These are phyloP conservation scores for Halcyon smyrnensis DNA, from an alignment of 2,797 vertebrate species.

Conservation along the genomic window DNA sequence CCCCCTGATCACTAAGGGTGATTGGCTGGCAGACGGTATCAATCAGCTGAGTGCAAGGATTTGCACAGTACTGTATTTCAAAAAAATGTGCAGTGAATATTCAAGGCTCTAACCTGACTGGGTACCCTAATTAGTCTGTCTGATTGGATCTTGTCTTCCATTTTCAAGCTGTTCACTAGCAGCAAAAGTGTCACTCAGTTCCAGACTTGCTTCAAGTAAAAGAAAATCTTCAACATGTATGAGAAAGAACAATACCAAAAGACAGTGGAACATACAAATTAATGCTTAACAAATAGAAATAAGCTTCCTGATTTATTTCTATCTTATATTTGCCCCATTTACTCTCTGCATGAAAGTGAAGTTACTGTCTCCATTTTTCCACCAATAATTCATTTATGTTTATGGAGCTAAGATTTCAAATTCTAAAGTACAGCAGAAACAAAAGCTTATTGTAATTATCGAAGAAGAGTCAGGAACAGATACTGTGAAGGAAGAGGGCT, in stretches of 20 bases:
- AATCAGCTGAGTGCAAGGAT: constrained; percentile 31
- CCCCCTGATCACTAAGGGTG: not conserved
- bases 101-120: constrained; percentile 12
- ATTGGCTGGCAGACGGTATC: constrained; percentile 11
- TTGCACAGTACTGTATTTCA: not conserved
- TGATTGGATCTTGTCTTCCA: constrained; percentile 40
- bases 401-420: not conserved
- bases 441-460: not conserved
- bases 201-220: not conserved
- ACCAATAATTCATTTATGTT: not conserved
- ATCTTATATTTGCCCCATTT: not conserved
- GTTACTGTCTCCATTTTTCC: not conserved
- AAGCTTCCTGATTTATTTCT: not conserved
- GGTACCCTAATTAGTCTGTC: constrained; percentile 31
- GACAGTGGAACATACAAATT: not conserved
- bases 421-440: not conserved
- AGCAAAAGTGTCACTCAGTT: not conserved
- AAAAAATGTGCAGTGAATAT: constrained; percentile 31
- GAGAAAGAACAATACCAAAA: not conserved
- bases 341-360: not conserved
- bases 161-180: constrained; percentile 16
- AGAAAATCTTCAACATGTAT: not conserved
- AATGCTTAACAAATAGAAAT: not conserved
- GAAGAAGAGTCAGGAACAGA: not conserved
- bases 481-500: not conserved